Base-by-base conservation (phyloP, 1,140 invertebrate species). In the Zaprionus africanus region DNA sequence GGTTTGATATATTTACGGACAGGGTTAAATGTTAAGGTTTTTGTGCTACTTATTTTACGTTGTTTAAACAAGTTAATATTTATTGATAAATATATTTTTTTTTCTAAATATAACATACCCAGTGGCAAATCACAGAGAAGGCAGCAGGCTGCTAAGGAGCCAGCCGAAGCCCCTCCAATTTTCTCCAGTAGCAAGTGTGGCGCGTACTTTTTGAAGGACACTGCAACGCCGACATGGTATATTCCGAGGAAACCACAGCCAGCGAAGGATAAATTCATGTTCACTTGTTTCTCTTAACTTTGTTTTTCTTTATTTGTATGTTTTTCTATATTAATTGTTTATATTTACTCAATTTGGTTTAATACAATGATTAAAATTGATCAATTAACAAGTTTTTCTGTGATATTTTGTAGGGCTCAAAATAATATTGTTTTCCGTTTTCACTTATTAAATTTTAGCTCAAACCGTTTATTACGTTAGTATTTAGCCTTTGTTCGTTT, bases 201-300 rank as follows among this genome's bases (percentile, higher is more conserved):
- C 5, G 98, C 98, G 94, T 99, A 99, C 93, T 99, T 98, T 83
- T 97, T 96, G 82, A 99, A 97, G 94, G 98, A 99, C 64, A 97
- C 97, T 15, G 98, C 97, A 38, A 99, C 99, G 75, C 99, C 99
- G 76, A 99, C 97, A 94, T 99, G 99, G 93, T 99, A 99, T 91
- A 99, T 99, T 74, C 99, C 99, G 62, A 99, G 94, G 93, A 99
- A 99, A 66, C 99, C 99, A 94, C 99, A 99, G 66, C 98, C 98
- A 91, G 99, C 98, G 93, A 99, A 99, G 63, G 98, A 99, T 88
- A 99, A 94, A 96, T 99, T 99, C 96, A 97, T 92, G 68, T 88
- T 73, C 78, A 80, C 63, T 76, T 59, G n/a, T 17, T 4, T 24
- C 6, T 66, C 31, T 46, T n/a, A 34, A 56, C 34, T 41, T 24